Evolutionary conservation across 1,140 invertebrate genomes (phyloP), one percentile per base, ranked within the genome.

Genomic region (Diabrotica undecimpunctata): DNA sequence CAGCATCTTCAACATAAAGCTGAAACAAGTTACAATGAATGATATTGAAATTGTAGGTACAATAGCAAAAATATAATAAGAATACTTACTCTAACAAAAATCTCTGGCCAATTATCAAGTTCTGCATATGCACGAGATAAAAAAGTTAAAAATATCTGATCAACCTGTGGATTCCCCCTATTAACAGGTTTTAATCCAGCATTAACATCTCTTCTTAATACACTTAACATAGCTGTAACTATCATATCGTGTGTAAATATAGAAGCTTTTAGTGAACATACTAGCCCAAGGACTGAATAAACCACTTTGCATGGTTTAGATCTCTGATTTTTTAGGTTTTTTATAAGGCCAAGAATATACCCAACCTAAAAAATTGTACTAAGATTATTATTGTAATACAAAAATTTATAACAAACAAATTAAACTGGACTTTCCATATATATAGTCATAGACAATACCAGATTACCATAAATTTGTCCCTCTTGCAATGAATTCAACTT

Each of bases 1-100:
- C 78, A 5, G 95, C 93, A 83, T 99, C 96, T 75, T 99, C 96
- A 62, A 98, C 88, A 77, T 95, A 98, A 0, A 94, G 83, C 87
- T 95, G 72, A 6, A 85, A 79, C 74, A 41, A 60, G 52, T 51
- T 46, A 46, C 25, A 4, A 46, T n/a, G 2, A 46, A 46, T 10
- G 6, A 5, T 46, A 10, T 46, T 46, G 3, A 8, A 10, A 6
- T 46, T 46, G 8, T 46, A n/a, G n/a, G n/a, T 25, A 25, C 25
- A 25, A 25, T 25, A 25, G 25, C 25, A 46, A 6, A 46, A 2
- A 46, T 10, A 46, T 59, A 57, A 35, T 36, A 52, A 50, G 7
- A 25, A 14, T 63, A 52, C 25, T 53, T 14, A 90, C 88, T 83
- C 88, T 90, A 5, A 90, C 81, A 79, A 93, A 90, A 61, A 84